Conservation (phyloP, 2,888 invertebrate species). For the Philhelius pedissequus region DNA sequence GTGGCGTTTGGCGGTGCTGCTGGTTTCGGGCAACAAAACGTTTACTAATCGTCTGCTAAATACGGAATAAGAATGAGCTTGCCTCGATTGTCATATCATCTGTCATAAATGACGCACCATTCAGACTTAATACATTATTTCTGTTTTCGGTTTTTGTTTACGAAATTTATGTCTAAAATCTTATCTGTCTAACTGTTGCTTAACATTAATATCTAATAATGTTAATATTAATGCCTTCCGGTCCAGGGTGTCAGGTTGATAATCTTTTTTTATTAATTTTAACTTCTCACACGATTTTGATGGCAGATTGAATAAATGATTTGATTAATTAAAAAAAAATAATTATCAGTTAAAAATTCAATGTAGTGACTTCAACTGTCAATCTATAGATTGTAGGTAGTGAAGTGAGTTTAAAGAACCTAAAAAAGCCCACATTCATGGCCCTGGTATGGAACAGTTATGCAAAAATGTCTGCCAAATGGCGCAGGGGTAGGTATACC, state of each 20-base stretch:
- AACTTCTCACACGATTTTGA: not conserved
- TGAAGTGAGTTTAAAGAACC: constrained; percentile 62
- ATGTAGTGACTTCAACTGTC: constrained; percentile 48
- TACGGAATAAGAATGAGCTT: constrained; percentile 40
- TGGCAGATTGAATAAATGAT: constrained; percentile 38
- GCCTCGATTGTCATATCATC: constrained; percentile 26
- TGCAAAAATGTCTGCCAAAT: constrained; percentile 45
- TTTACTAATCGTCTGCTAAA: constrained; percentile 41
- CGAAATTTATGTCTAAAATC: not conserved
- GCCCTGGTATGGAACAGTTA: constrained; percentile 52
- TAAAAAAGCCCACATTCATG: constrained; percentile 55
- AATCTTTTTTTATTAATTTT: not conserved
- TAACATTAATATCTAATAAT: too few relatives aligned
- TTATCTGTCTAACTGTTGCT: constrained; percentile 1
- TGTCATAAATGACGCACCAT: constrained; percentile 37
- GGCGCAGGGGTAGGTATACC: too few relatives aligned
- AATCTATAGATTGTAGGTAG: constrained; percentile 56
- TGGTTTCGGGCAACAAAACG: constrained; percentile 9
- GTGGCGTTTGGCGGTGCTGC: not conserved
- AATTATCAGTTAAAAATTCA: constrained; percentile 36
- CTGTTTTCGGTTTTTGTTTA: not conserved
- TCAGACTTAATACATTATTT: not conserved
- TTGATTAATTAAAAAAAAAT: constrained; percentile 14
- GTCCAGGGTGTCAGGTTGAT: not conserved
- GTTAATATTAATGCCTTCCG: constrained; percentile 39